Evolutionary conservation across 2,113 vertebrate species (phyloP), one percentile per base, ranked within the genome.

Genomic region (Acinonyx jubatus): DNA sequence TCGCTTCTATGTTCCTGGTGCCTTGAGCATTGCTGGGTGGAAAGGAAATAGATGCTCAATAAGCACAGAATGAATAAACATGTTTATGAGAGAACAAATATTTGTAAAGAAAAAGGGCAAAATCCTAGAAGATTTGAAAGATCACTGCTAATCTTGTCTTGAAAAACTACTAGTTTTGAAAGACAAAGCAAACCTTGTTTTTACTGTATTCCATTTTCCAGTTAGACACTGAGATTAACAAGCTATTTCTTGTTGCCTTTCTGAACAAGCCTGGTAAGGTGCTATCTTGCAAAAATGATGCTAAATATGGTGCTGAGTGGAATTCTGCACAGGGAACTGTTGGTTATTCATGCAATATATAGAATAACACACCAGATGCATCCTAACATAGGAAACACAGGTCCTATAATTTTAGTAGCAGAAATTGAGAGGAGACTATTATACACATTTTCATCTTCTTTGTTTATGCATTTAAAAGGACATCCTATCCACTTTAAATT

Each of bases 381-480:
- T 91, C 97, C 89, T 84, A 97, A 97, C 95, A 83, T 89, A 85
- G 89, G 73, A 92, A 80, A 61, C 91, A 96, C 29, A 97, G 94
- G 93, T 92, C 68, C 83, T 90, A 93, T 96, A 94, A 97, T 97
- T 97, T 97, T 97, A 96, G 97, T 50, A 96, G 93, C 96, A 97
- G 84, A 97, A 96, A 96, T 71, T 65, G 82, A 97, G 89, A 96
- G 80, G 91, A 97, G 86, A 88, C 78, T 94, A 45, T 97, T 69
- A 96, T 95, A 85, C 71, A 87, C 79, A 97, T 93, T 98, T 97
- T 96, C 85, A 89, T 96, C 65, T 25, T 94, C 94, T 95, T 97
- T 97, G 95, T 97, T 96, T 97, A 95, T 92, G 84, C 55, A 33
- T 97, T 97, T 97, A 96, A 95, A 92, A 97, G 97, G 97, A 97